A percentile compares a stretch with the other conserved stretches of the same genome.
Evolutionary conservation across 1,140 invertebrate genomes (phyloP).

Genomic region (Lordiphosa clarofinis): DNA sequence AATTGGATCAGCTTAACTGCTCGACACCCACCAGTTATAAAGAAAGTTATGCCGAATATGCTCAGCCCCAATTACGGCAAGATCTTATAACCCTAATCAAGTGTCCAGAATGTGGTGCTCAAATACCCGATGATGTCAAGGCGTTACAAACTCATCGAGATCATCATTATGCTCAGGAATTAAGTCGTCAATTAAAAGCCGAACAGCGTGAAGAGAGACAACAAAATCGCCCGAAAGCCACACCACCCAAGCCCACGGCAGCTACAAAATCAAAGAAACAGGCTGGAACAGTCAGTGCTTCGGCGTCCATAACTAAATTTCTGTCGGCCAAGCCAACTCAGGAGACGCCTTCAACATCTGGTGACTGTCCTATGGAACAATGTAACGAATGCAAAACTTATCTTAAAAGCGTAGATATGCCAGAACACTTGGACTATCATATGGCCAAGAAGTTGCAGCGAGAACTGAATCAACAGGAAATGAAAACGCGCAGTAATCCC

Average conservation of each 20-base stretch:
- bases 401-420: conserved; percentile 82
- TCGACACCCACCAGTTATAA: conserved; percentile 26
- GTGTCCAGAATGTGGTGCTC: conserved; percentile 81
- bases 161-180: conserved; percentile 83
- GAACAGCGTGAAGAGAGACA: conserved; percentile 63
- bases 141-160: conserved; percentile 82
- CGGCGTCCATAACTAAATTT: conserved; percentile 47
- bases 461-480: conserved; percentile 60
- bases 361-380: conserved; percentile 72
- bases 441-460: conserved; percentile 84
- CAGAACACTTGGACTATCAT: conserved; percentile 87
- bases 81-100: conserved; percentile 75
- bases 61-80: conserved; percentile 30
- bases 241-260: conserved; percentile 16
- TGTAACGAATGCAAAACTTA: conserved; percentile 84
- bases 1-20: conserved; percentile 35
- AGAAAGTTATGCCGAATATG: conserved; percentile 61
- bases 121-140: conserved; percentile 57
- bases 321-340: conserved; percentile 24
- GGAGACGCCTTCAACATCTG: conserved; percentile 16
- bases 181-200: conserved; percentile 81
- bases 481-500: conserved; percentile 27
- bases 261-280: conserved; percentile 42
- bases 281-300: not conserved
- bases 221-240: conserved; percentile 19